These are phyloP conservation scores for Coranthus polyacanthus DNA, from an alignment of 2,797 vertebrate species.

Conservation along the genomic window DNA sequence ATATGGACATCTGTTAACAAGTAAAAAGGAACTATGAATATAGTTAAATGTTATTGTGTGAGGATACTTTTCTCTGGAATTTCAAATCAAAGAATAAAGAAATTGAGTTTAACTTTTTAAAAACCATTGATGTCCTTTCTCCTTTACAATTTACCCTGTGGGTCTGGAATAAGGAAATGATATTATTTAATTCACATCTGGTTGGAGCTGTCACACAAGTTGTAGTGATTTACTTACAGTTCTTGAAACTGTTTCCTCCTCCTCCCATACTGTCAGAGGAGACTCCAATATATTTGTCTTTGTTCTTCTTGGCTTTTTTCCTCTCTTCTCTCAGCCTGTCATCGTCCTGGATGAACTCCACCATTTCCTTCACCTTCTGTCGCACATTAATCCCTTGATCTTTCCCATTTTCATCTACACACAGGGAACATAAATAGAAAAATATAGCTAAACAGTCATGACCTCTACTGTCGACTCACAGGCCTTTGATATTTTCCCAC, in stretches of 20 bases:
- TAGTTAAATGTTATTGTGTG: too few relatives aligned
- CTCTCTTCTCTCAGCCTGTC: constrained; percentile 95
- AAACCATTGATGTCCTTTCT: not conserved
- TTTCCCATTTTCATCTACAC: constrained; percentile 94
- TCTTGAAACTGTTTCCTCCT: constrained; percentile 86
- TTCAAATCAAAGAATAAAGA: not conserved
- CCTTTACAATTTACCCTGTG: not conserved
- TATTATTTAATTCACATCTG: constrained; percentile 16
- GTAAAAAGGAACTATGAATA: not conserved
- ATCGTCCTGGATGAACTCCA: constrained; percentile 97
- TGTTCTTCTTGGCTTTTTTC: constrained; percentile 99
- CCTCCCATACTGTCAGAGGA: constrained; percentile 93
- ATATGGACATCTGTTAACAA: not conserved
- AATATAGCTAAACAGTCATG: not conserved
- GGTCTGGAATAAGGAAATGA: not conserved
- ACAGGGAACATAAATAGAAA: not conserved
- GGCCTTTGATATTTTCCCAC: too few relatives aligned
- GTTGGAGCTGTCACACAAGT: constrained; percentile 9
- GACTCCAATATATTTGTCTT: constrained; percentile 98
- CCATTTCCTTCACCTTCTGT: constrained; percentile 99
- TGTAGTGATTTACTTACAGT: constrained; percentile 79
- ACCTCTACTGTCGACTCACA: not conserved
- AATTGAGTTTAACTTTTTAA: not conserved
- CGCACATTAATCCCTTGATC: constrained; percentile 99
- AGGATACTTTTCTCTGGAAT: not conserved